phyloP scores from a whole-genome alignment of 2,888 invertebrate genomes.

The Troides helena region DNA sequence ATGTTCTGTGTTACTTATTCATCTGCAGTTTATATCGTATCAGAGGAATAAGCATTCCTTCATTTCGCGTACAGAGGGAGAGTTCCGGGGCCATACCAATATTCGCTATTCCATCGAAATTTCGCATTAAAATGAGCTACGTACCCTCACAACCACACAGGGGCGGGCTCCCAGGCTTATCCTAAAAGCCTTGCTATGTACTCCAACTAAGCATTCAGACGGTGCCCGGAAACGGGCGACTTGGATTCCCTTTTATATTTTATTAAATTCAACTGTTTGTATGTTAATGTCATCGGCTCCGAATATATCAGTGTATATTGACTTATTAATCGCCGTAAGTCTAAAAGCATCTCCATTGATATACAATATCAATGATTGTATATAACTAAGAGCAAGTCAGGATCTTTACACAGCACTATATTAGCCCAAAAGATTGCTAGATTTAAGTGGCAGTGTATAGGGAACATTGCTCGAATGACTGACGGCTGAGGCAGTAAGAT shows the following conservation, averaged over 20 bases:
- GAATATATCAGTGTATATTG: too few species aligned
- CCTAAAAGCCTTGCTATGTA: conserved; percentile 33
- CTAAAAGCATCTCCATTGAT: too few species aligned
- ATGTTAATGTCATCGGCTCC: conserved; percentile 12
- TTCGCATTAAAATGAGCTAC: conserved; percentile 28
- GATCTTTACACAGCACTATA: too few species aligned
- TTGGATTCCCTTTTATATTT: conserved; percentile 18
- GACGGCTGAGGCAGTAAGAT: too few species aligned
- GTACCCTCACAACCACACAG: conserved; percentile 5
- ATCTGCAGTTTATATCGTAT: not conserved
- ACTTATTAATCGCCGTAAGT: too few species aligned
- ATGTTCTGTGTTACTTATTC: too few species aligned
- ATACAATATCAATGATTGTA: too few species aligned
- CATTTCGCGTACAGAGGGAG: conserved; percentile 7
- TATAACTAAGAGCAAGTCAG: too few species aligned
- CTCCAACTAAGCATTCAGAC: conserved; percentile 26
- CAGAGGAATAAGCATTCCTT: not conserved
- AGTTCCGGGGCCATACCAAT: conserved; percentile 17
- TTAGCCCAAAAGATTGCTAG: too few species aligned
- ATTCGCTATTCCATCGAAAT: conserved; percentile 29
- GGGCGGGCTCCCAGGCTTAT: conserved; percentile 25
- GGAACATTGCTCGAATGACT: too few species aligned
- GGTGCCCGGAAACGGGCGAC: conserved; percentile 22
- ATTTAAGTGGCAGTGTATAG: too few species aligned
- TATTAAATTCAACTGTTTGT: conserved; percentile 12